A percentile compares a stretch with the other conserved stretches of the same genome.
phyloP scores from a whole-genome alignment of 2,113 vertebrate genomes.

The Nycticebus coucang region DNA sequence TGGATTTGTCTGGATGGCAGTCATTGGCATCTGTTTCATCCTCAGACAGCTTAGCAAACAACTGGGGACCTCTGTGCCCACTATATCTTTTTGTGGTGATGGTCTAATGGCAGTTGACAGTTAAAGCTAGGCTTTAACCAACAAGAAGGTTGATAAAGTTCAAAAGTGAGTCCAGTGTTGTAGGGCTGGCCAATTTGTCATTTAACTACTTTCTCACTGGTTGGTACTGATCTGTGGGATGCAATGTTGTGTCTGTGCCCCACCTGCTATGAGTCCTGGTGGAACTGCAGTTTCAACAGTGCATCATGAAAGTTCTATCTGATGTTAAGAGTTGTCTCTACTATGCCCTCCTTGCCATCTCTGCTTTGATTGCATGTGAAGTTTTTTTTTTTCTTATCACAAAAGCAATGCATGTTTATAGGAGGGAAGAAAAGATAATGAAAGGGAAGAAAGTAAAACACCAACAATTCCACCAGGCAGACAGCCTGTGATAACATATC shows the following conservation, averaged over 20 bases:
- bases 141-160: constrained; percentile 43
- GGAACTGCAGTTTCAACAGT: background rate
- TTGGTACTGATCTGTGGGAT: constrained; percentile 56
- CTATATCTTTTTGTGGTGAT: background rate
- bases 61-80: background rate
- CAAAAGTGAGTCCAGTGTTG: constrained; percentile 64
- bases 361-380: background rate
- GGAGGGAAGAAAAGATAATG: constrained; percentile 18
- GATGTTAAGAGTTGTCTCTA: background rate
- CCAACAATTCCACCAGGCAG: background rate
- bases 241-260: constrained; percentile 35
- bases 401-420: constrained; percentile 40
- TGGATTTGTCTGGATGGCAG: background rate
- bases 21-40: background rate
- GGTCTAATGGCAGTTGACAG: constrained; percentile 29
- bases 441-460: constrained; percentile 55
- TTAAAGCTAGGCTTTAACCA: constrained; percentile 67
- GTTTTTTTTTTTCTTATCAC: constrained; percentile 24
- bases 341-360: background rate
- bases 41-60: background rate
- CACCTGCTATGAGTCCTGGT: background rate
- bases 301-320: fast-evolving
- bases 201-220: constrained; percentile 76
- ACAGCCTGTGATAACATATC: background rate
- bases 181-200: constrained; percentile 55